These are phyloP conservation scores for Chaetodon trifasciatus DNA, from an alignment of 2,797 vertebrate species.

Conservation along the genomic window DNA sequence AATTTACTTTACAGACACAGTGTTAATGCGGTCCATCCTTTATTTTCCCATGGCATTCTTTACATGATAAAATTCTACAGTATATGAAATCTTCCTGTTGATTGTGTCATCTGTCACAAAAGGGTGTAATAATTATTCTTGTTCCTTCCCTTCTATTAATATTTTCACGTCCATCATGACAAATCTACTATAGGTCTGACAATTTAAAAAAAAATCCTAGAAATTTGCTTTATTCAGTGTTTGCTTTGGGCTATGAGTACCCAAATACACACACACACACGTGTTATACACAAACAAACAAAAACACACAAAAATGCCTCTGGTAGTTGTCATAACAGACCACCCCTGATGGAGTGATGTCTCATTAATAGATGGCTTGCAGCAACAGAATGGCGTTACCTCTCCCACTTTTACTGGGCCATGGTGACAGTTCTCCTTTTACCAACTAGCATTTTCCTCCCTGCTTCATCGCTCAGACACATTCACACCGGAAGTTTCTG, in stretches of 20 bases:
- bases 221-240: slow-evolving; percentile 69
- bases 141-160: slow-evolving; percentile 26
- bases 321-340: slow-evolving; percentile 77
- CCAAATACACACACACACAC: slow-evolving; percentile 41
- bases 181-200: slow-evolving; percentile 29
- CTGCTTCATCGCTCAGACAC: neutral
- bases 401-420: slow-evolving; percentile 63
- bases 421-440: slow-evolving; percentile 66
- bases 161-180: slow-evolving; percentile 27
- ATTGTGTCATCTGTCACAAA: slow-evolving; percentile 28
- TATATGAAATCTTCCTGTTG: neutral
- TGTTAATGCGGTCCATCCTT: neutral
- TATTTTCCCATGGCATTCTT: slow-evolving; percentile 7
- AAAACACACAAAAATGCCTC: slow-evolving; percentile 58
- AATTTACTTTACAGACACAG: neutral
- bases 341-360: slow-evolving; percentile 74
- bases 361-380: slow-evolving; percentile 77
- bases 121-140: slow-evolving; percentile 21
- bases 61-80: neutral
- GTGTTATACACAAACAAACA: slow-evolving; percentile 43
- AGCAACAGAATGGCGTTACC: slow-evolving; percentile 73
- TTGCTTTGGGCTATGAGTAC: slow-evolving; percentile 49
- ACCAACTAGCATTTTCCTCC: slow-evolving; percentile 43
- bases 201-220: slow-evolving; percentile 29
- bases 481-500: slow-evolving; percentile 15